These are phyloP conservation scores for Nothocercus julius DNA, from an alignment of 2,113 vertebrate species.

Conservation along the genomic window DNA sequence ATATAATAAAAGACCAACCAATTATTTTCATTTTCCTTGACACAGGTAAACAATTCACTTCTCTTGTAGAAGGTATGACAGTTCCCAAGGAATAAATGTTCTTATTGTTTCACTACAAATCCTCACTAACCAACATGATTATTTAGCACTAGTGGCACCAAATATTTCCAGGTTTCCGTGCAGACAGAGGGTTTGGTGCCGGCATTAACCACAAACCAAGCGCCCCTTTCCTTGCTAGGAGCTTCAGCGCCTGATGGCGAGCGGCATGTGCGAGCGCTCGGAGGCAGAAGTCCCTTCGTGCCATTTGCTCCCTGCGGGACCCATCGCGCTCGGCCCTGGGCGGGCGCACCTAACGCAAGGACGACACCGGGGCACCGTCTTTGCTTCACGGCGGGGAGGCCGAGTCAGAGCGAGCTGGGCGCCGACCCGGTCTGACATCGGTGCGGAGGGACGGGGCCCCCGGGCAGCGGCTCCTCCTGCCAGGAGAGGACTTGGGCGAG, in stretches of 20 bases:
- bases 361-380: not conserved
- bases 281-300: too few relatives aligned
- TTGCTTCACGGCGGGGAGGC: not conserved
- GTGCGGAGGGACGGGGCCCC: not conserved
- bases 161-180: fast-evolving
- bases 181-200: not conserved
- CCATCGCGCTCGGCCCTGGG: too few relatives aligned
- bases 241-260: too few relatives aligned
- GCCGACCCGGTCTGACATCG: too few relatives aligned
- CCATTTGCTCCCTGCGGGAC: too few relatives aligned
- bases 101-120: not conserved
- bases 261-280: too few relatives aligned
- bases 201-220: not conserved
- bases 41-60: not conserved
- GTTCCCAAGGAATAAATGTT: not conserved
- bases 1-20: not conserved
- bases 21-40: not conserved
- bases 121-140: not conserved
- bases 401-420: fast-evolving
- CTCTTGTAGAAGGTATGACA: not conserved
- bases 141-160: not conserved
- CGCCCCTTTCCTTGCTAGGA: not conserved
- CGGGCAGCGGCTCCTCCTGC: not conserved
- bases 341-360: not conserved
- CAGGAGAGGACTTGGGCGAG: not conserved